Conservation (phyloP, 1,140 invertebrate genomes). For the Oncopodura yosiiana region DNA sequence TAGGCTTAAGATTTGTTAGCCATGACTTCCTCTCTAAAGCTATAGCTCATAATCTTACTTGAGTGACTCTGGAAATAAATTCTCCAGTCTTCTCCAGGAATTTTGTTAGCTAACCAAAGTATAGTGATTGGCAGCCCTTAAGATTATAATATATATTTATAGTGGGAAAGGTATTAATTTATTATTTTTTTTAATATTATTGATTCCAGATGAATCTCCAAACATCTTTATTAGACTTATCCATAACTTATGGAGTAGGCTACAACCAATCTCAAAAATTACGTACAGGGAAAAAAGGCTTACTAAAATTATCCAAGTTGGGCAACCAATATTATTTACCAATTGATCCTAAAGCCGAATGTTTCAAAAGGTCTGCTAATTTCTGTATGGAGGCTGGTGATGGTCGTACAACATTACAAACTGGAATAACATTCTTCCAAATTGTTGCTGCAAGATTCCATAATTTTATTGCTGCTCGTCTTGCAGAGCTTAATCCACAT, state of each 20-base stretch:
- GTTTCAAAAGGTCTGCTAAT: conserved; percentile 20
- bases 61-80: too few relatives aligned
- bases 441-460: conserved; percentile 46
- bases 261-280: conserved; percentile 37
- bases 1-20: too few relatives aligned
- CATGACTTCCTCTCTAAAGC: too few relatives aligned
- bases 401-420: conserved; percentile 45
- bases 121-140: too few relatives aligned
- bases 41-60: too few relatives aligned
- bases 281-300: conserved; percentile 37
- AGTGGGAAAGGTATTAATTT: too few relatives aligned
- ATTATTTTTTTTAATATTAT: background rate
- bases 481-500: conserved; percentile 39
- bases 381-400: conserved; percentile 42
- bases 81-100: too few relatives aligned
- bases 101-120: too few relatives aligned
- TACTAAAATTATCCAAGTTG: conserved; percentile 33
- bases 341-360: conserved; percentile 24
- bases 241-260: conserved; percentile 33
- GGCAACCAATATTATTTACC: conserved; percentile 26
- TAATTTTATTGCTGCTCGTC: conserved; percentile 39
- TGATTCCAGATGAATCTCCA: conserved; percentile 28
- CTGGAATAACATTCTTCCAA: conserved; percentile 42
- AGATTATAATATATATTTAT: too few relatives aligned
- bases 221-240: conserved; percentile 33